A percentile compares a stretch with the other conserved stretches of the same genome.
These are phyloP conservation scores for Spinus olivaceus DNA, from an alignment of 2,797 vertebrate species.

Conservation along the genomic window DNA sequence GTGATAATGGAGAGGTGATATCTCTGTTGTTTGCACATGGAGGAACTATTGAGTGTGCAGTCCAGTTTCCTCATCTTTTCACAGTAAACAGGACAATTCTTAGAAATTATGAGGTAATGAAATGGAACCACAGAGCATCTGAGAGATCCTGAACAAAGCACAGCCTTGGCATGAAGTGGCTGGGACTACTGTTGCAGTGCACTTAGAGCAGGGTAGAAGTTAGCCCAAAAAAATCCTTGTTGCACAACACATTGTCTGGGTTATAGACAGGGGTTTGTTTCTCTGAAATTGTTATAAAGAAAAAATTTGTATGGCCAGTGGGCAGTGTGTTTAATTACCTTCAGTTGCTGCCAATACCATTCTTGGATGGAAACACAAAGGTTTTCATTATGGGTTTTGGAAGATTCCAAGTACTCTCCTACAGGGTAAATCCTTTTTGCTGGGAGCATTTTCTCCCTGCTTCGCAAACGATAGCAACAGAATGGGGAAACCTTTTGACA, in stretches of 20 bases:
- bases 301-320: slow-evolving; percentile 24
- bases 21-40: neutral
- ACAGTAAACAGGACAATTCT: slow-evolving; percentile 1
- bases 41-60: neutral
- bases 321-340: slow-evolving; percentile 41
- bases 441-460: neutral
- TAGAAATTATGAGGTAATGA: slow-evolving; percentile 38
- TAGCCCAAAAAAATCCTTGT: slow-evolving; percentile 2
- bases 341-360: slow-evolving; percentile 1
- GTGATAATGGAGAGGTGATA: neutral
- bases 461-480: neutral
- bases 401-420: slow-evolving; percentile 2
- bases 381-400: slow-evolving; percentile 26
- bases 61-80: neutral
- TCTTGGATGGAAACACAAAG: slow-evolving; percentile 26
- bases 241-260: slow-evolving; percentile 12
- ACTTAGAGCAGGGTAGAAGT: slow-evolving; percentile 3
- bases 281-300: slow-evolving; percentile 23
- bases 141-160: slow-evolving; percentile 29
- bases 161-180: neutral
- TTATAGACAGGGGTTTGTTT: slow-evolving; percentile 2
- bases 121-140: neutral
- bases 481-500: neutral
- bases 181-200: neutral
- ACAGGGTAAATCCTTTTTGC: slow-evolving; percentile 4